These are phyloP conservation scores for Sitophilus oryzae DNA, from an alignment of 1,140 invertebrate species.

Conservation along the genomic window DNA sequence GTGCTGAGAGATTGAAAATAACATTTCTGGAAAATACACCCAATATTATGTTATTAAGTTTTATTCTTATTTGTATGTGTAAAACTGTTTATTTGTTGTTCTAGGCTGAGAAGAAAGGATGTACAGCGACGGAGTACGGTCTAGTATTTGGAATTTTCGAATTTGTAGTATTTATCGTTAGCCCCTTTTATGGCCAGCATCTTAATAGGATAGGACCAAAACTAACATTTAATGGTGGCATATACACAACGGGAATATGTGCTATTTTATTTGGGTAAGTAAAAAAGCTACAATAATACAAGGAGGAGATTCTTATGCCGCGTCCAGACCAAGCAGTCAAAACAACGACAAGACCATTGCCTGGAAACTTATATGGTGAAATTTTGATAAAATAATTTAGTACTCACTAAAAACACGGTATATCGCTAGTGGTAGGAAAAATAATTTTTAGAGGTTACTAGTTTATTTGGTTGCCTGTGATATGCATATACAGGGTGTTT, in stretches of 20 bases:
- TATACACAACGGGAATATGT: constrained; percentile 76
- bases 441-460: too few species aligned
- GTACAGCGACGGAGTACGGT: constrained; percentile 80
- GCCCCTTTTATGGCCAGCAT: constrained; percentile 82
- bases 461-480: too few species aligned
- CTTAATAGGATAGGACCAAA: constrained; percentile 79
- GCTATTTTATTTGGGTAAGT: constrained; percentile 79
- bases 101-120: constrained; percentile 81
- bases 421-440: too few species aligned
- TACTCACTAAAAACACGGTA: too few species aligned
- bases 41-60: background rate
- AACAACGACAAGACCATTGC: too few species aligned
- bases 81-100: constrained; percentile 23
- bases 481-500: too few species aligned
- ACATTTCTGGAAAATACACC: background rate
- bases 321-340: too few species aligned
- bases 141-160: constrained; percentile 91
- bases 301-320: too few species aligned
- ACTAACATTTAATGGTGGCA: constrained; percentile 77
- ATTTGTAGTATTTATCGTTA: constrained; percentile 82
- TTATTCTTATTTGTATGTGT: background rate
- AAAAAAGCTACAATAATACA: too few species aligned
- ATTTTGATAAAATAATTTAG: too few species aligned
- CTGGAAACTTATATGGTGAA: too few species aligned
- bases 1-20: too few species aligned